Evolutionary conservation across 2,888 invertebrate species (phyloP), one percentile per base, ranked within the genome.

Genomic region (Malthinus seriepunctatus): DNA sequence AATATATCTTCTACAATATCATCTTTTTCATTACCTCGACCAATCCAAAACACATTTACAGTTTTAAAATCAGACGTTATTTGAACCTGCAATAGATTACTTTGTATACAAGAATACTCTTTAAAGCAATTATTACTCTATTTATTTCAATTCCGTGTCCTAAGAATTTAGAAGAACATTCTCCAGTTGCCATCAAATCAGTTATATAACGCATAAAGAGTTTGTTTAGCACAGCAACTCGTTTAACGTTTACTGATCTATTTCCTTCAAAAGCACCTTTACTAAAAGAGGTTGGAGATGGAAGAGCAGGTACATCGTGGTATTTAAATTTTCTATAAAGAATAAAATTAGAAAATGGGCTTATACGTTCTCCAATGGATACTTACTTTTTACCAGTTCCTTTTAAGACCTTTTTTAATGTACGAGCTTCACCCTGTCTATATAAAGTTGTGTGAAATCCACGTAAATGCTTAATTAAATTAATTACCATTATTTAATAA

Each of bases 141-240:
- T 88, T 86, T 62, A 93, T 84, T 79, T 92, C 89, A 64, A 91
- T 82, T 8, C 88, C 86, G 64, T 82, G 81, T 7, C 88, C 89
- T 9, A 87, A 67, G 60, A 91, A 78, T 48, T 83, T 78, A 47
- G 83, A 78, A 1, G 88, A 79, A 32, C 83, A 80, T 66, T 87
- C 85, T 1, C 90, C 90, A 0, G 88, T 88, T 1, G 89, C 85
- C 84, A 93, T 84, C 32, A 91, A 77, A 73, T 91, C 92, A 0
- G 91, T 90, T 7, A 93, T 86, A 58, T 90, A 81, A 67, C 86
- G 84, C 91, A 93, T 92, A 69, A 93, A 92, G 47, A 93, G 72
- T 76, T 91, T 90, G 74, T 92, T 92, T 1, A 93, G 76, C 63
- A 91, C 86, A 1, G 82, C 79, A 14, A 85, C 79, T 67, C 92